Conservation (phyloP, 2,888 invertebrate genomes). For the Plemyria rubiginata region DNA sequence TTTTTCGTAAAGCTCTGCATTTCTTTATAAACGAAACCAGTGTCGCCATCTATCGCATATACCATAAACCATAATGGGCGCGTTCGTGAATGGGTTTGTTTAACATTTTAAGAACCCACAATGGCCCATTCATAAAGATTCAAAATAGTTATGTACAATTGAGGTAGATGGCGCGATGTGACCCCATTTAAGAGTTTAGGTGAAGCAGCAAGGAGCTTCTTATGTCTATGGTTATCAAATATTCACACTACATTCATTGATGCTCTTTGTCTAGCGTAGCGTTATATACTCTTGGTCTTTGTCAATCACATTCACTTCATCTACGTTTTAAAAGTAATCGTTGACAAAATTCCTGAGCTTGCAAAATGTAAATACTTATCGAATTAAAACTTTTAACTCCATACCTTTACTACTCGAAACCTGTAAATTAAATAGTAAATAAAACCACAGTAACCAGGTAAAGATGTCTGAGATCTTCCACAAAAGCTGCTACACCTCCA, state of each 20-base stretch:
- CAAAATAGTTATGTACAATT: background rate
- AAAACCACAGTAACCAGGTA: background rate
- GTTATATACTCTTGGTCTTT: too few species aligned
- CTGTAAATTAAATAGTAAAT: too few species aligned
- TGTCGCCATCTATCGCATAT: slow-evolving; percentile 27
- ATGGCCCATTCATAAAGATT: background rate
- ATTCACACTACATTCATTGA: too few species aligned
- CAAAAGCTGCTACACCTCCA: slow-evolving; percentile 68
- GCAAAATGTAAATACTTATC: slow-evolving; percentile 8
- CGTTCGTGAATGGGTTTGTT: background rate
- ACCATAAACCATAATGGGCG: slow-evolving; percentile 13
- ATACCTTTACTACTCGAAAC: too few species aligned
- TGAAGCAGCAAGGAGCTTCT: too few species aligned
- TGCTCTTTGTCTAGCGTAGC: background rate
- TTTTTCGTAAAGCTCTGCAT: too few species aligned
- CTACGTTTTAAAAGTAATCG: too few species aligned
- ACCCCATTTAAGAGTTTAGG: background rate
- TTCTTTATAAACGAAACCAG: background rate
- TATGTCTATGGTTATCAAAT: too few species aligned
- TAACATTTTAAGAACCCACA: background rate
- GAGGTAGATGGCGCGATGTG: slow-evolving; percentile 7
- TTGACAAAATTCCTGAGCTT: background rate
- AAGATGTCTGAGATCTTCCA: slow-evolving; percentile 67
- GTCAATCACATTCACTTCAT: too few species aligned
- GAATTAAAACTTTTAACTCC: background rate